Conservation (phyloP, 53 echinoderm and acorn worm species). For the Zoroaster sp. region DNA sequence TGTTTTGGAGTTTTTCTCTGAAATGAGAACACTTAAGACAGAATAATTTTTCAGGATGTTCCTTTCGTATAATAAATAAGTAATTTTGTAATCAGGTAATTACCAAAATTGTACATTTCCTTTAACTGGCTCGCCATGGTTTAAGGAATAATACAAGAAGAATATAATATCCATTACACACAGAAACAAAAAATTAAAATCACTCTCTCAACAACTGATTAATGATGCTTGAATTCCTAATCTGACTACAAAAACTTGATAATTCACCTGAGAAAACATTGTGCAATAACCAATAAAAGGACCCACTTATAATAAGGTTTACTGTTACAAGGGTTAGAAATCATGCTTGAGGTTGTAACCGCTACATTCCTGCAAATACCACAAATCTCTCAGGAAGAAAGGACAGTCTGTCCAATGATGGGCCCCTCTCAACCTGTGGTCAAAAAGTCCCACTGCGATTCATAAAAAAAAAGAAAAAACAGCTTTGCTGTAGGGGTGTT, state of each 20-base stretch:
- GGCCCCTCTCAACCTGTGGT: background rate
- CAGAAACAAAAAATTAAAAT: no score
- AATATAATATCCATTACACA: no score
- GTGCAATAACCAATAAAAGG: conserved; percentile 14
- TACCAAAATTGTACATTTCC: no score
- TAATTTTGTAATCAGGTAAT: no score
- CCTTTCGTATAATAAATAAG: no score
- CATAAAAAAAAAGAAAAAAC: background rate
- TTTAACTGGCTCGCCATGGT: no score
- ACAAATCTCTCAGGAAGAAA: background rate
- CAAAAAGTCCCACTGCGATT: background rate
- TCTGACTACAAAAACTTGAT: background rate
- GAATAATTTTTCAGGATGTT: no score
- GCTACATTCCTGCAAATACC: background rate
- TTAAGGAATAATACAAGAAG: no score
- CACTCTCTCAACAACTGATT: background rate
- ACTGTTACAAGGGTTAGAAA: background rate
- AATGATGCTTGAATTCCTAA: background rate
- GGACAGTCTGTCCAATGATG: background rate
- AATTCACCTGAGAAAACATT: conserved; percentile 24
- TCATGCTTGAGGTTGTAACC: background rate
- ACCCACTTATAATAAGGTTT: background rate
- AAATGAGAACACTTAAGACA: no score
- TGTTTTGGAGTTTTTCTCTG: no score
- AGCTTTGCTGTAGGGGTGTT: conserved; percentile 39